Conservation (phyloP, 2,797 vertebrate genomes). For the Orestias chungarensis region DNA sequence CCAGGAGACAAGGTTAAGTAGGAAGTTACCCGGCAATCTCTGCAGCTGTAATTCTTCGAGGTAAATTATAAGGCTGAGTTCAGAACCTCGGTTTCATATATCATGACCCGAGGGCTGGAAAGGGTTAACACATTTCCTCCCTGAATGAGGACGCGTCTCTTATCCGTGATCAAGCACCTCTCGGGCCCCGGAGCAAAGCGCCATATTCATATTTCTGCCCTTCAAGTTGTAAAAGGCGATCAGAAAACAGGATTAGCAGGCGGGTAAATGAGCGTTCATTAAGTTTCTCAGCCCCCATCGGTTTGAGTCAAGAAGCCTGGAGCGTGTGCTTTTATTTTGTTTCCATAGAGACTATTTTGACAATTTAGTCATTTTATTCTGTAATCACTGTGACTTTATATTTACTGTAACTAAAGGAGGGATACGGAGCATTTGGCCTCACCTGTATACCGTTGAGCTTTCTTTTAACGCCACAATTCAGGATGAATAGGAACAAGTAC, state of each 20-base stretch:
- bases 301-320: constrained; percentile 7
- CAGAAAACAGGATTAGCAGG: constrained; percentile 56
- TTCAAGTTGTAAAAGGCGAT: constrained; percentile 59
- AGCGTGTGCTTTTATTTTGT: constrained; percentile 38
- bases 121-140: constrained; percentile 72
- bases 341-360: constrained; percentile 52
- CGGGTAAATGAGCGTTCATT: constrained; percentile 42
- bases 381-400: constrained; percentile 8
- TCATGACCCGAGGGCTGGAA: constrained; percentile 67
- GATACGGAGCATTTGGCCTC: constrained; percentile 2
- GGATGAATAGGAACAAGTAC: constrained; percentile 17
- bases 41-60: constrained; percentile 55
- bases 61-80: constrained; percentile 64
- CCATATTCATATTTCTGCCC: constrained; percentile 61
- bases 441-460: background rate
- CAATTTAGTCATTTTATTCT: constrained; percentile 38
- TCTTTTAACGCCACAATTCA: constrained; percentile 18
- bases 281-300: constrained; percentile 13
- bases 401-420: constrained; percentile 17
- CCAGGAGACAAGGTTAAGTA: constrained; percentile 68
- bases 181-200: constrained; percentile 63
- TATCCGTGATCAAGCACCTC: constrained; percentile 68
- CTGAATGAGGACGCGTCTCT: constrained; percentile 60
- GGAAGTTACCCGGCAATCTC: constrained; percentile 13
- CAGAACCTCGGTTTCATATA: constrained; percentile 62